These are phyloP conservation scores for Spatulosminthurus flaviceps DNA, from an alignment of 2,888 invertebrate species.

Conservation along the genomic window DNA sequence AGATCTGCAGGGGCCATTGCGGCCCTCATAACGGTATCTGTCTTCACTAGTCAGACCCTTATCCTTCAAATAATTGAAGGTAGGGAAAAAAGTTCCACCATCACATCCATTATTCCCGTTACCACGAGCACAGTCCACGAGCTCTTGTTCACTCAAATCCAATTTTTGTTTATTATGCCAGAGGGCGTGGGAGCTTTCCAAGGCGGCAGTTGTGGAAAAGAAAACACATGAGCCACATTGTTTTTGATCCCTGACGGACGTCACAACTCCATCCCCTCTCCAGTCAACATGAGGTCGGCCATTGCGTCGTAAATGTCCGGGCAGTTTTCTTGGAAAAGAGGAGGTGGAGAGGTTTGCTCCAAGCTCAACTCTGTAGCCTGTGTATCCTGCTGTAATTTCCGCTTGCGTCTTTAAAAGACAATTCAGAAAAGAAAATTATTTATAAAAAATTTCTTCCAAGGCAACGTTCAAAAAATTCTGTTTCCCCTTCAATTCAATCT, in stretches of 20 bases:
- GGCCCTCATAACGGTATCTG: slow-evolving; percentile 16
- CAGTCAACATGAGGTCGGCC: slow-evolving; percentile 2
- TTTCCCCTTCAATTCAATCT: no score
- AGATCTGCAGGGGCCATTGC: not conserved
- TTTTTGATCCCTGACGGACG: slow-evolving; percentile 22
- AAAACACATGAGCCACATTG: not conserved
- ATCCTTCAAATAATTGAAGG: slow-evolving; percentile 16
- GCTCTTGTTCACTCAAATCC: slow-evolving; percentile 24
- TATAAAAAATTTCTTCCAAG: no score
- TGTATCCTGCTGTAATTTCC: not conserved
- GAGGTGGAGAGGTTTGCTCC: not conserved
- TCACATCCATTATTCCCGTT: slow-evolving; percentile 17
- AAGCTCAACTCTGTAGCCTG: slow-evolving; percentile 13
- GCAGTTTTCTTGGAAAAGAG: not conserved
- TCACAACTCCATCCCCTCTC: not conserved
- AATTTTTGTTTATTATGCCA: slow-evolving; percentile 26
- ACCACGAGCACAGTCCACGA: slow-evolving; percentile 4
- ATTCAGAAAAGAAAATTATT: not conserved
- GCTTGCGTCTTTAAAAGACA: slow-evolving; percentile 28
- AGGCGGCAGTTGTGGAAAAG: slow-evolving; percentile 18
- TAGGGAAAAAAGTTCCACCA: slow-evolving; percentile 21
- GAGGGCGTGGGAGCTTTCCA: slow-evolving; percentile 18
- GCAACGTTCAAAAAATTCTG: no score
- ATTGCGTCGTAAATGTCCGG: not conserved
- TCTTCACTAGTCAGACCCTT: not conserved